phyloP scores from a whole-genome alignment of 2,888 invertebrate genomes.

The Folsomia manolachei region DNA sequence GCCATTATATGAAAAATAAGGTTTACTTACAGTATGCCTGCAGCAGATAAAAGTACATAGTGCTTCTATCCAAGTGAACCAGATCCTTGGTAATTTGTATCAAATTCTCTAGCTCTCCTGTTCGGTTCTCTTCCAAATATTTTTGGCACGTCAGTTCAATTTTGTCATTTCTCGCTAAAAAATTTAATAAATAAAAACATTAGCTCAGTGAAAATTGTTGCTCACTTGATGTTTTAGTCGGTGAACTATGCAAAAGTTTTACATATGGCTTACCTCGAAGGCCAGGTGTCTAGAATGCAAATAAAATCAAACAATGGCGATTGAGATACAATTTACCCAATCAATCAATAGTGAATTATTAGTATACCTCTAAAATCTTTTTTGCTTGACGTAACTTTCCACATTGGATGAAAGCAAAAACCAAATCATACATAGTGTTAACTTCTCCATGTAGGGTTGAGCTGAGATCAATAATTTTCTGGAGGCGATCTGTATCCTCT shows the following conservation, averaged over 20 bases:
- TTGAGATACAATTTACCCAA: too few relatives aligned
- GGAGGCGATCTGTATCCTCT: constrained; percentile 76
- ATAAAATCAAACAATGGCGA: too few relatives aligned
- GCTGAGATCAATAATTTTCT: constrained; percentile 76
- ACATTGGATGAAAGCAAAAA: constrained; percentile 77
- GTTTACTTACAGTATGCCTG: constrained; percentile 63
- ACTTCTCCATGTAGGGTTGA: constrained; percentile 76
- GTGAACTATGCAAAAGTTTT: too few relatives aligned
- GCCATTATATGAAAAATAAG: too few relatives aligned
- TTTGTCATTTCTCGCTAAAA: constrained; percentile 61
- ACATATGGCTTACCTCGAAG: too few relatives aligned
- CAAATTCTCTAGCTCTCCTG: constrained; percentile 70
- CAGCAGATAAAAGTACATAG: constrained; percentile 72
- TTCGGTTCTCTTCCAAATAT: constrained; percentile 62
- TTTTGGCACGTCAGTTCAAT: constrained; percentile 64
- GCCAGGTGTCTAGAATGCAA: constrained; percentile 9
- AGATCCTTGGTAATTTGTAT: constrained; percentile 74
- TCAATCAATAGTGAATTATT: too few relatives aligned
- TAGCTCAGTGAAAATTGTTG: too few relatives aligned
- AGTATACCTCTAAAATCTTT: constrained; percentile 72
- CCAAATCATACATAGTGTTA: constrained; percentile 78
- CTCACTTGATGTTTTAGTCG: too few relatives aligned
- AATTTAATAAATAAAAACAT: constrained; percentile 17
- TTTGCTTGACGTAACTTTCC: constrained; percentile 75
- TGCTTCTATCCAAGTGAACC: constrained; percentile 69